Evolutionary conservation across 2,888 invertebrate genomes (phyloP).

Genomic region (Cataglyphis altisquamis): DNA sequence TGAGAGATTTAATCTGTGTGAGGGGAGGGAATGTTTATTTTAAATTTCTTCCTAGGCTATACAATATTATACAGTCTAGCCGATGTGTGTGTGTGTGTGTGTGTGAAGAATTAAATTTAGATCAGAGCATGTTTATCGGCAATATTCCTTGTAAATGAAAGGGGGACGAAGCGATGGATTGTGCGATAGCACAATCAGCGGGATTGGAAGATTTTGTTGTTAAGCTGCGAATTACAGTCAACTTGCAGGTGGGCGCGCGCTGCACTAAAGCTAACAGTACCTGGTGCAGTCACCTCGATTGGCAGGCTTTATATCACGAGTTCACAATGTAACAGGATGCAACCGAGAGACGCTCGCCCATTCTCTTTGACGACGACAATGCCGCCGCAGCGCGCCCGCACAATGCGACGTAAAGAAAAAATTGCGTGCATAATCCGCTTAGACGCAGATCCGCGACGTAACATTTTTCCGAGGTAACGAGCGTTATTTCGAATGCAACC

Average conservation of each 20-base stretch:
- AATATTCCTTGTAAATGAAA: not conserved
- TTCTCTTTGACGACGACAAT: conserved; percentile 43
- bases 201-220: conserved; percentile 66
- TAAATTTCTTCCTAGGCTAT: not conserved
- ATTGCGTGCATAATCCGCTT: conserved; percentile 27
- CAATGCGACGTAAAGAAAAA: conserved; percentile 44
- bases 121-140: not conserved
- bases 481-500: not conserved
- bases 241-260: conserved; percentile 48
- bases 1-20: not conserved
- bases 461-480: not conserved
- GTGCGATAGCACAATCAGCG: not conserved
- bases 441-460: too few species aligned
- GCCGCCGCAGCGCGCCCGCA: conserved; percentile 30
- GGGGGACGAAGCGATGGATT: not conserved
- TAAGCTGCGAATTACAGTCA: conserved; percentile 71
- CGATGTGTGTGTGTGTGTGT: not conserved
- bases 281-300: conserved; percentile 65
- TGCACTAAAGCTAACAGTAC: conserved; percentile 76
- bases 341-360: conserved; percentile 34
- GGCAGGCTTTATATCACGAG: conserved; percentile 65
- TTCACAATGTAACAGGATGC: conserved; percentile 69
- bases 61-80: not conserved
- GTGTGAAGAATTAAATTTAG: not conserved
- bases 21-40: not conserved